These are phyloP conservation scores for Eonycteris spelaea DNA, from an alignment of 2,113 vertebrate genomes.

Conservation along the genomic window DNA sequence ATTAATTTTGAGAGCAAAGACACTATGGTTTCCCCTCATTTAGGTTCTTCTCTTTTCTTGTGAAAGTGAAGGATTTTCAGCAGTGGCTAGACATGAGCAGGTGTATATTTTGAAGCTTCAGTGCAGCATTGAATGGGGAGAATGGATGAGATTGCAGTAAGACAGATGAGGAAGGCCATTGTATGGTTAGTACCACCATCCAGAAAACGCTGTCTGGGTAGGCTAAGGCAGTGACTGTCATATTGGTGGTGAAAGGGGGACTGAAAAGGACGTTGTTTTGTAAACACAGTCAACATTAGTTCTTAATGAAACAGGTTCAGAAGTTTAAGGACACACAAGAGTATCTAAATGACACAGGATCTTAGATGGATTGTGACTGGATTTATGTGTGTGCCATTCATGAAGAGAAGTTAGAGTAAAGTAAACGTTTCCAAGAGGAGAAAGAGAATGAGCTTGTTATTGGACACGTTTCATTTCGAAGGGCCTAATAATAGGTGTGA, in stretches of 20 bases:
- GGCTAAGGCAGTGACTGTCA: background rate
- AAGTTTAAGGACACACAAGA: background rate
- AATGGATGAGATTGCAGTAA: background rate
- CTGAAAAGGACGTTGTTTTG: background rate
- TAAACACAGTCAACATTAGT: background rate
- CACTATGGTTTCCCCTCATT: background rate
- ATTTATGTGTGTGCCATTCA: background rate
- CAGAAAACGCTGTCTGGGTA: background rate
- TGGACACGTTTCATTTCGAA: background rate
- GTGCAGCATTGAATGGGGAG: background rate
- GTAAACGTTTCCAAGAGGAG: background rate
- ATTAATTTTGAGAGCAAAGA: background rate
- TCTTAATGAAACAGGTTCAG: background rate
- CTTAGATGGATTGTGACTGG: background rate
- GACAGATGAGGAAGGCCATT: background rate
- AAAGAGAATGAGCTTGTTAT: background rate
- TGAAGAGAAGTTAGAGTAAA: background rate
- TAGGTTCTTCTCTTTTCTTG: background rate
- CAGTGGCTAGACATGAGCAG: background rate
- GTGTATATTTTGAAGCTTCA: background rate
- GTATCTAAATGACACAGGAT: background rate
- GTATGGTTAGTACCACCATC: background rate
- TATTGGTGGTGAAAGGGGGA: background rate
- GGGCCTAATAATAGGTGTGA: background rate
- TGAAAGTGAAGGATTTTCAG: background rate